Evolutionary conservation across 2,888 invertebrate genomes (phyloP), one percentile per base, ranked within the genome.

Genomic region (Corbicula japonica): DNA sequence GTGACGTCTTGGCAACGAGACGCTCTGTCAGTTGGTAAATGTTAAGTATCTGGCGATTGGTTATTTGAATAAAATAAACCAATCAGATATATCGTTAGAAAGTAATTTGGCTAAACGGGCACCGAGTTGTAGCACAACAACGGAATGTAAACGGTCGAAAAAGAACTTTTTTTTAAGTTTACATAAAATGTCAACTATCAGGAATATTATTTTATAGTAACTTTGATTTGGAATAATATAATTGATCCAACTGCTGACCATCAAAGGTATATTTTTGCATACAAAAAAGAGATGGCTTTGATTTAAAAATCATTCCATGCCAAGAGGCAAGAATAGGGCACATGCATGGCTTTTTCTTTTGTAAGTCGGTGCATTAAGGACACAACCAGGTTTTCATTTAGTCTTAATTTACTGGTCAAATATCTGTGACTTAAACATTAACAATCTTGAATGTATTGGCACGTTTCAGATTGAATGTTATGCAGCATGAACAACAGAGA

Each of bases 1-100:
- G 75, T 88, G 88, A 87, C 88, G 88, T 88, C 88, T 81, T 86
- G 87, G 90, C 87, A 86, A 88, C 90, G 83, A 80, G 76, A 80
- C 80, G 84, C 70, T 71, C 44, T 38, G 21, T 35, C 63, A 48
- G 54, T 46, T n/a, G 12, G 32, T 26, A 1, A 1, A 10, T 50
- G 38, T 46, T 54, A 86, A 52, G 21, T 26, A 23, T 2, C 21
- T 26, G 74, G n/a, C 73, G 63, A 84, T 87, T 87, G 82, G 87
- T 61, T 66, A 26, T 62, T 30, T 50, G 32, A 21, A 21, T 10
- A 2, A 8, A 0, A 1, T 66, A 35, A 71, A n/a, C 86, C 87
- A 87, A 87, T 87, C 77, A 74, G 35, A 46, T 41, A 21, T 18
- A 12, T 2, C 44, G 26, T 80, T 56, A 50, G 56, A 76, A 54